Evolutionary conservation across 2,888 invertebrate genomes (phyloP), one percentile per base, ranked within the genome.

Genomic region (Tetropium fuscum): DNA sequence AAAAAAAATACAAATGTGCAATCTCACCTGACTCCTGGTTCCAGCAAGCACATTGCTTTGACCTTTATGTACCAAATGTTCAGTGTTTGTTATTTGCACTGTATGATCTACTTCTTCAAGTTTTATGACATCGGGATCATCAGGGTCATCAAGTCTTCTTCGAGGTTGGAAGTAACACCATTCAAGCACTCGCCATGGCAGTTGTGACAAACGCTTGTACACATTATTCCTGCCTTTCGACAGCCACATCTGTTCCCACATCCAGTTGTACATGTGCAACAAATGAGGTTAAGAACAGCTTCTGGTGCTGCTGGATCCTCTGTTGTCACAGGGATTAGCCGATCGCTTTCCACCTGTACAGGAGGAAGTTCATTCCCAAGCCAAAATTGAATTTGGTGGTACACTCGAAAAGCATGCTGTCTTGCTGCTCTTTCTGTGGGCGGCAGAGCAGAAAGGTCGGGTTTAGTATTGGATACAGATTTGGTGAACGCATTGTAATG

Each of bases 341-440:
- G 30, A 30, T 30, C 30, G 30, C 30, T 30, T 30, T 30, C 30
- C 30, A 30, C 30, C 30, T 30, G 30, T 30, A 30, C 30, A 30
- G 30, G 30, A 30, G 30, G 30, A 30, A 30, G 30, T 30, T 30
- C 30, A 30, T 30, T 30, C 10, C 30, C 30, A 30, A 30, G 30
- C 30, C 30, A 30, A 30, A 30, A 30, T 1, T 30, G 30, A 30
- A 30, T 30, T 30, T 30, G 30, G 30, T 10, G 30, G 30, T 30
- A 30, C 30, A 30, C 30, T 30, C 30, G 30, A 30, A 30, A 30
- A 27, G 27, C 6, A 27, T 27, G 27, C 27, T 27, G 27, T 27
- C 27, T 27, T 27, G 27, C 27, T 27, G 27, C 27, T 27, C 27
- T n/a, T 27, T 27, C 27, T 27, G 27, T 27, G 27, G 27, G 27